phyloP scores from a whole-genome alignment of 2,797 vertebrate species.

The Ptychadena robeensis region DNA sequence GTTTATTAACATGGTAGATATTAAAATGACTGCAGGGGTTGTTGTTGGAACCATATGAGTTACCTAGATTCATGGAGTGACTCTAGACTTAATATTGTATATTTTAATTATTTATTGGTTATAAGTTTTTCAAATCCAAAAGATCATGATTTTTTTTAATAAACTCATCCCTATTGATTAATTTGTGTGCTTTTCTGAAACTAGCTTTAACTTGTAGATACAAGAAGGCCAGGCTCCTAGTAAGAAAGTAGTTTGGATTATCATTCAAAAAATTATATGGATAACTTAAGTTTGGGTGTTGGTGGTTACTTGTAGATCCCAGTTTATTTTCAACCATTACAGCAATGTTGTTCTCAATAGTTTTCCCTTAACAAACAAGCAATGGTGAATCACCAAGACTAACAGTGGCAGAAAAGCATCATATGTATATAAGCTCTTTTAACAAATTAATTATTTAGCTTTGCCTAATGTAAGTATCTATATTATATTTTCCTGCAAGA shows the following conservation, averaged over 20 bases:
- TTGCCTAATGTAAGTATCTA: neutral
- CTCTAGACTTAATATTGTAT: no score
- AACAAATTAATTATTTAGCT: slow-evolving; percentile 7
- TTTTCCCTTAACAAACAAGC: neutral
- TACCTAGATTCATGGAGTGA: no score
- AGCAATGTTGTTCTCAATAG: neutral
- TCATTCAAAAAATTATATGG: neutral
- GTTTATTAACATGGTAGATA: slow-evolving; percentile 21
- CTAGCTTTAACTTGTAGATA: neutral
- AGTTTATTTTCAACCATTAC: neutral
- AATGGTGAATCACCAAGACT: neutral
- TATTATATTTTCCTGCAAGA: neutral
- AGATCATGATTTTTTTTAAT: no score
- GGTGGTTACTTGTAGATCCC: neutral
- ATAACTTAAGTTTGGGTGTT: neutral
- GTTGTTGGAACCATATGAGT: neutral
- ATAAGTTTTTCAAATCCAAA: no score
- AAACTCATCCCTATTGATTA: neutral
- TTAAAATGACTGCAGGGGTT: slow-evolving; percentile 4
- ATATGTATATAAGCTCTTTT: neutral
- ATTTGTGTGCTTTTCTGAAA: neutral
- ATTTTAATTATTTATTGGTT: neutral
- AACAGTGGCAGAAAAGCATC: neutral
- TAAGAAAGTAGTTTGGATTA: neutral
- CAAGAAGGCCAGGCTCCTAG: neutral